Conservation (phyloP, 1,140 invertebrate species). For the Chrysoperla carnea region DNA sequence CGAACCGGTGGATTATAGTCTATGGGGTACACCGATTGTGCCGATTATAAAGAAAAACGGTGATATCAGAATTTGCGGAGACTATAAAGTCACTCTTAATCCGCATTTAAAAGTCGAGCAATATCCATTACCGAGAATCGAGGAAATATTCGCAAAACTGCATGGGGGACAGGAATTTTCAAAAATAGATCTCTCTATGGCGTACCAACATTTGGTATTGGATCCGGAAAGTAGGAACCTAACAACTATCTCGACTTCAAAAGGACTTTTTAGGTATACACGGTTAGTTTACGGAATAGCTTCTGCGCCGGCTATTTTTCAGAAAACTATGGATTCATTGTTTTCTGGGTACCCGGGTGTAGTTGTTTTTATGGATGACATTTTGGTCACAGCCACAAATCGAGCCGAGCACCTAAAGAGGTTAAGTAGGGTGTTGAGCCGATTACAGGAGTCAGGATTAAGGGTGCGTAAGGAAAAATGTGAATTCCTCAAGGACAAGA, state of each 20-base stretch:
- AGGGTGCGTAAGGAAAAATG: conserved; percentile 9
- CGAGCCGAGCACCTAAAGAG: conserved; percentile 10
- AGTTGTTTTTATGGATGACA: conserved; percentile 18
- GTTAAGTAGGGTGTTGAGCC: conserved; percentile 6
- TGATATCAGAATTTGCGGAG: conserved; percentile 12
- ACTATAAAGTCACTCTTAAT: conserved; percentile 24
- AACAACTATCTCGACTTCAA: conserved; percentile 10
- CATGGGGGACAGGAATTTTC: conserved; percentile 12
- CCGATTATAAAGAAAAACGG: too few species aligned
- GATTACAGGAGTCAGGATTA: conserved; percentile 6
- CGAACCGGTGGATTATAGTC: too few species aligned
- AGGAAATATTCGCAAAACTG: conserved; percentile 15
- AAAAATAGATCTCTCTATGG: conserved; percentile 16
- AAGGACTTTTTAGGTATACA: conserved; percentile 10
- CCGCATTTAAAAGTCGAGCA: conserved; percentile 11
- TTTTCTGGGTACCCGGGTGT: conserved; percentile 11
- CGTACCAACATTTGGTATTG: conserved; percentile 17
- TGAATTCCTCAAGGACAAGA: too few species aligned
- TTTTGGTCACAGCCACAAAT: conserved; percentile 13
- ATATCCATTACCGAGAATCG: conserved; percentile 16
- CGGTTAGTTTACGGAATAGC: conserved; percentile 11
- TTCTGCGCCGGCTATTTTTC: conserved; percentile 21
- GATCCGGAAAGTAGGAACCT: conserved; percentile 12
- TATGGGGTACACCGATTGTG: too few species aligned
- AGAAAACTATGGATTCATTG: conserved; percentile 19